These are phyloP conservation scores for Mactromeris polynyma DNA, from an alignment of 2,888 invertebrate genomes.

Conservation along the genomic window DNA sequence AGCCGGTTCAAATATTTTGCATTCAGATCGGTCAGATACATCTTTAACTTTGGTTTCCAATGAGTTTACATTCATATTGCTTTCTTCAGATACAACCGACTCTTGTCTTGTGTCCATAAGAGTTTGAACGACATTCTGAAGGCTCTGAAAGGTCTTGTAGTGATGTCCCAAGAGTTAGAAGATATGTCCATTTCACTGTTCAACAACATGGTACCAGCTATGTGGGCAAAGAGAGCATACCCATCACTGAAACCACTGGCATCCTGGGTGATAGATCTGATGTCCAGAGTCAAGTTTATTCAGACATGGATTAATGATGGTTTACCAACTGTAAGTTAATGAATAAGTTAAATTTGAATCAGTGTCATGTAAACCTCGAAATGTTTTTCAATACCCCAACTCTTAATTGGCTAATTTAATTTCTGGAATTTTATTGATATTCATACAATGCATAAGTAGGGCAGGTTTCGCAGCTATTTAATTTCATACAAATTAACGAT, in stretches of 20 bases:
- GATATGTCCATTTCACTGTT: constrained; percentile 91
- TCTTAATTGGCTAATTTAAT: too few species aligned
- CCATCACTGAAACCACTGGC: constrained; percentile 87
- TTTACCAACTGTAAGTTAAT: constrained; percentile 84
- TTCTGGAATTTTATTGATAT: too few species aligned
- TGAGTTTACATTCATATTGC: not conserved
- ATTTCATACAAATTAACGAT: too few species aligned
- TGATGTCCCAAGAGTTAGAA: constrained; percentile 93
- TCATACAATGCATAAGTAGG: too few species aligned
- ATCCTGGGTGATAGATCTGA: constrained; percentile 87
- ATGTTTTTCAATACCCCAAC: too few species aligned
- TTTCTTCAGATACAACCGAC: constrained; percentile 85
- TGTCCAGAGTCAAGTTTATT: constrained; percentile 85
- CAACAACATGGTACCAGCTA: constrained; percentile 90
- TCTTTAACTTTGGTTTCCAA: too few species aligned
- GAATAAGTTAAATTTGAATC: too few species aligned
- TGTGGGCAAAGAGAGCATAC: constrained; percentile 90
- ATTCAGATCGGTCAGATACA: too few species aligned
- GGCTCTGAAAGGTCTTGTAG: constrained; percentile 92
- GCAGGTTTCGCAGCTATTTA: too few species aligned
- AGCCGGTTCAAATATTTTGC: too few species aligned
- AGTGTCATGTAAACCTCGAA: too few species aligned
- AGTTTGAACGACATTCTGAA: constrained; percentile 90
- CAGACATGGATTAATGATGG: constrained; percentile 86
- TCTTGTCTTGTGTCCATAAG: constrained; percentile 85